phyloP scores from a whole-genome alignment of 2,113 vertebrate species.

The Chaenocephalus aceratus region DNA sequence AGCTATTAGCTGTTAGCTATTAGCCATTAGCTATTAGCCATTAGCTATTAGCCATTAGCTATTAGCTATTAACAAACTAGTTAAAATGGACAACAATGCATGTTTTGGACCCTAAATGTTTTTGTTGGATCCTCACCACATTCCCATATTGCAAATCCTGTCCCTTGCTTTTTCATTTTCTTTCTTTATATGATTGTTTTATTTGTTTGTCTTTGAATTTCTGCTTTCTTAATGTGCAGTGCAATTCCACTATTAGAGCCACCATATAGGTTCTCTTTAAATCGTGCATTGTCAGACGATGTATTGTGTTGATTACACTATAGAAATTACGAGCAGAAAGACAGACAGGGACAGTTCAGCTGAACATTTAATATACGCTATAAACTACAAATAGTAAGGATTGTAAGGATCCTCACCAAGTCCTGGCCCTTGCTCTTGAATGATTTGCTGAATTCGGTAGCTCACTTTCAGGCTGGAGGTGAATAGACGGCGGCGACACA shows the following conservation, averaged over 20 bases:
- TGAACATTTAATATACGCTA: background rate
- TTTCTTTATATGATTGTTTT: too few relatives aligned
- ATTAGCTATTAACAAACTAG: too few relatives aligned
- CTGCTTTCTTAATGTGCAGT: background rate
- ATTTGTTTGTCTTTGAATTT: too few relatives aligned
- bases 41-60: too few relatives aligned
- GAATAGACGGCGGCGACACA: slow-evolving; percentile 18
- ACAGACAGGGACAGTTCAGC: background rate
- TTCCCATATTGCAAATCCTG: background rate
- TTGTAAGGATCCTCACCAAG: background rate
- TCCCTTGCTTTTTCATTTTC: too few relatives aligned
- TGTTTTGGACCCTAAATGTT: too few relatives aligned
- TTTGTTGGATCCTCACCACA: background rate
- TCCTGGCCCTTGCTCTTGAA: background rate
- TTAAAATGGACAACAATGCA: too few relatives aligned
- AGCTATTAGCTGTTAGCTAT: too few relatives aligned
- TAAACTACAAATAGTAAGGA: background rate
- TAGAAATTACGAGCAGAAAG: background rate
- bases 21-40: too few relatives aligned
- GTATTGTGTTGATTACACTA: background rate
- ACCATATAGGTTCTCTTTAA: background rate
- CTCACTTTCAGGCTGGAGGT: slow-evolving; percentile 15
- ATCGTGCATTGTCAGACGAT: background rate
- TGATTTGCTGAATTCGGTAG: background rate
- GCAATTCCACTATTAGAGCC: too few relatives aligned